Percentiles rank a stretch among this genome's conserved stretches.
Evolutionary conservation across 1,140 invertebrate genomes (phyloP).

Genomic region (Subanguina moxae): DNA sequence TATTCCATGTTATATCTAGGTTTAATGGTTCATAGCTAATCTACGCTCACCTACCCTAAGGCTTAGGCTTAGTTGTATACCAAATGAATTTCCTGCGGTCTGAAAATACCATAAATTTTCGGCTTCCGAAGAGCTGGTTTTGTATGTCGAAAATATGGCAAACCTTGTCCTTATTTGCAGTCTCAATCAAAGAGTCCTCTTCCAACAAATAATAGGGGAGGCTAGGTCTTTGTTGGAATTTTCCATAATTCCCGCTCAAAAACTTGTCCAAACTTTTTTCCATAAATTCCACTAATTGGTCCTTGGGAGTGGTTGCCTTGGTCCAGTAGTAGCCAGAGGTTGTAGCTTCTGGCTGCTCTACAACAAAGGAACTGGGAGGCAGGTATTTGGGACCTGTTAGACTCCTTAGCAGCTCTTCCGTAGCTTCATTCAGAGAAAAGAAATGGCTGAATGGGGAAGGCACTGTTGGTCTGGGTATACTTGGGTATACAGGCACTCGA

Average conservation of each 20-base stretch:
- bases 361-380: background rate
- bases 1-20: too few relatives aligned
- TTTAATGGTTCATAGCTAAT: too few relatives aligned
- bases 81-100: too few relatives aligned
- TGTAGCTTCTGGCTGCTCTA: background rate
- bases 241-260: slow-evolving; percentile 14
- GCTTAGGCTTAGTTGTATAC: too few relatives aligned
- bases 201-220: slow-evolving; percentile 15
- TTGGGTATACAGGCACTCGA: background rate
- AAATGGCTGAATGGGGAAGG: slow-evolving; percentile 19
- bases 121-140: too few relatives aligned
- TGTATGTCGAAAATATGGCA: too few relatives aligned
- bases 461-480: slow-evolving; percentile 1
- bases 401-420: slow-evolving; percentile 22
- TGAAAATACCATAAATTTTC: too few relatives aligned
- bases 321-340: slow-evolving; percentile 8
- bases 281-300: slow-evolving; percentile 26
- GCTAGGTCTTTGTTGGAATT: background rate
- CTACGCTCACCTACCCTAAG: too few relatives aligned
- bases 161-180: background rate
- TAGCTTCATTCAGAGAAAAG: slow-evolving; percentile 21
- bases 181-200: slow-evolving; percentile 13
- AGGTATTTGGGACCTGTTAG: slow-evolving; percentile 21
- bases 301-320: slow-evolving; percentile 21
- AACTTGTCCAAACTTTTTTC: slow-evolving; percentile 22